These are phyloP conservation scores for Brachyrhaphis roseni DNA, from an alignment of 2,797 vertebrate genomes.

Conservation along the genomic window DNA sequence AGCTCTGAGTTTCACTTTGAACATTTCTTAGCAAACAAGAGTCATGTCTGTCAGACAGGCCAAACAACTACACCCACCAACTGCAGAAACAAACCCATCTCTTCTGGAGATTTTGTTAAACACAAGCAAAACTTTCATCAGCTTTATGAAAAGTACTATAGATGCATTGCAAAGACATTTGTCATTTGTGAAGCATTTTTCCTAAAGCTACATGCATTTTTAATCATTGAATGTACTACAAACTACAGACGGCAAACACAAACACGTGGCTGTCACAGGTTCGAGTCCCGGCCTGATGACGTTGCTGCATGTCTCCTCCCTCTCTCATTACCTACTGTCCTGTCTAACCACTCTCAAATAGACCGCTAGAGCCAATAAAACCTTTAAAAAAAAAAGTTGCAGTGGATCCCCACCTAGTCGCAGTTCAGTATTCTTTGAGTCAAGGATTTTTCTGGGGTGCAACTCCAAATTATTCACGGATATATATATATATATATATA, in stretches of 20 bases:
- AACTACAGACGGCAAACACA: not conserved
- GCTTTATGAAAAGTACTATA: not conserved
- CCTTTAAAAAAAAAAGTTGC: not conserved
- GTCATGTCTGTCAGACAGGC: constrained; percentile 60
- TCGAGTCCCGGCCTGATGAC: no score
- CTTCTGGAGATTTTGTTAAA: constrained; percentile 55
- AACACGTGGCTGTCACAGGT: not conserved
- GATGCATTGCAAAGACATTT: not conserved
- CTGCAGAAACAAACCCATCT: constrained; percentile 66
- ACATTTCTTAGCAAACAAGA: not conserved
- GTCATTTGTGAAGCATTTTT: not conserved
- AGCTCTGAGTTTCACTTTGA: not conserved
- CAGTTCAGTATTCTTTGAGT: not conserved
- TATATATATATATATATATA: no score
- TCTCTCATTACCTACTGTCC: no score
- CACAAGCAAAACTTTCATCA: not conserved
- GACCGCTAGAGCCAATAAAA: no score
- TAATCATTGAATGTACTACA: no score
- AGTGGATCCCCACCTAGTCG: not conserved
- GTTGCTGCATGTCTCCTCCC: no score
- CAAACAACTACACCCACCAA: constrained; percentile 75
- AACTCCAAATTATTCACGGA: not conserved
- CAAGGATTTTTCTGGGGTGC: not conserved
- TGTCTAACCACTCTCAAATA: no score
- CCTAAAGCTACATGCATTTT: not conserved